Evolutionary conservation across 2,797 vertebrate genomes (phyloP), one percentile per base, ranked within the genome.

Genomic region (Oreortyx pictus): DNA sequence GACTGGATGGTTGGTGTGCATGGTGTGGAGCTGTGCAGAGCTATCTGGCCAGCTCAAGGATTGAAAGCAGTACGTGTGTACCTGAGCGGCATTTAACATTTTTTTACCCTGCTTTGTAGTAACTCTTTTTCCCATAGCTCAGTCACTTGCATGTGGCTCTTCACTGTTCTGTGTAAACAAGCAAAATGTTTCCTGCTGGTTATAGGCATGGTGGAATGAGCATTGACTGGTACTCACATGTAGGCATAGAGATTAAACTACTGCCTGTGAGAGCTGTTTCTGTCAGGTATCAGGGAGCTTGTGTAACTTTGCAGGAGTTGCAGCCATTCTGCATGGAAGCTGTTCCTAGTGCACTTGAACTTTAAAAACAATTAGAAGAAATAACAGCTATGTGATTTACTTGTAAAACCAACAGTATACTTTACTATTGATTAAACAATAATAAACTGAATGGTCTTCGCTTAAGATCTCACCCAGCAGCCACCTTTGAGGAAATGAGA

Each of bases 391-490:
- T 33, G 35, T 72, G 50, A 89, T 95, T 94, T 90, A 74, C 62
- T 93, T 1, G 0, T 88, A 89, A 95, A 91, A 67, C 65, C 57
- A 91, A 59, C 62, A 41, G 19, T n/a, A 39, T 66, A 72, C 78
- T 47, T 65, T 88, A 87, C 46, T 91, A 54, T 92, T 93, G 7
- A 57, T n/a, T n/a, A 20, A 57, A 56, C 20, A n/a, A 57, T n/a
- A 57, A 57, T 33, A 33, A 49, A 75, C 6, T 16, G 31, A 75
- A 89, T 59, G n/a, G 66, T 39, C 56, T 90, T 85, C 62, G 52
- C 29, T 89, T 89, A 76, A 82, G 75, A 83, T 95, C 67, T 95
- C 73, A 39, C 82, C 85, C 92, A 91, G 70, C 60, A 89, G 70
- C 44, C 66, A 71, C 35, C 50, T 90, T 80, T 94, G 67, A 90